Conservation (phyloP, 2,888 invertebrate species). For the Tachina grossa region DNA sequence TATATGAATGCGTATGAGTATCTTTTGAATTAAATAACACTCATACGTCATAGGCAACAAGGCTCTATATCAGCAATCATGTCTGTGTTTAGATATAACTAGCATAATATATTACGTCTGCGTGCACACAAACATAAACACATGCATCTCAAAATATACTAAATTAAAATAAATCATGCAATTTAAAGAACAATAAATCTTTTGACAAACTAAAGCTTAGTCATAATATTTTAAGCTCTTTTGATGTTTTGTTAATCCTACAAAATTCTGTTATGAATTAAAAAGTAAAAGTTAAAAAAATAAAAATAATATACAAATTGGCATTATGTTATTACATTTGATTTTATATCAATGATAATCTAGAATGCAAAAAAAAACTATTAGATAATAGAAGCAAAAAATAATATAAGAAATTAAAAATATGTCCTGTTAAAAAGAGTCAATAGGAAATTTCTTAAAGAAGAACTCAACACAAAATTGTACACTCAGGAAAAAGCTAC, state of each 20-base stretch:
- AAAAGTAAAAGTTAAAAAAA: conserved; percentile 6
- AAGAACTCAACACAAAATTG: too few species aligned
- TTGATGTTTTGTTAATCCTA: not conserved
- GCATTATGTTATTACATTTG: conserved; percentile 8
- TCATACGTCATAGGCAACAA: not conserved
- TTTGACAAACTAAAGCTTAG: conserved; percentile 23
- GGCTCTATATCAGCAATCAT: too few species aligned
- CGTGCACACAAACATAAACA: too few species aligned
- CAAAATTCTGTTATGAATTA: not conserved
- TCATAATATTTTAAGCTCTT: conserved; percentile 23
- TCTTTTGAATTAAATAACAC: not conserved
- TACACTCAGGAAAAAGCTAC: too few species aligned
- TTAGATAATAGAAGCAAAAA: not conserved
- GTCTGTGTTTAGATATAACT: too few species aligned
- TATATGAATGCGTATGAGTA: not conserved
- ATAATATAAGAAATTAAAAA: not conserved
- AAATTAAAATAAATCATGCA: not conserved
- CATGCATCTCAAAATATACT: not conserved
- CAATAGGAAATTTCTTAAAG: not conserved
- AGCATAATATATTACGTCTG: too few species aligned
- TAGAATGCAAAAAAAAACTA: not conserved
- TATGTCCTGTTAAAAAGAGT: not conserved
- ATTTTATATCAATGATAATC: conserved; percentile 28
- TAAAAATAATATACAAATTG: conserved; percentile 15
- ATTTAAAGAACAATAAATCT: conserved; percentile 24